These are phyloP conservation scores for Physella acuta DNA, from an alignment of 1,140 invertebrate species.

Conservation along the genomic window DNA sequence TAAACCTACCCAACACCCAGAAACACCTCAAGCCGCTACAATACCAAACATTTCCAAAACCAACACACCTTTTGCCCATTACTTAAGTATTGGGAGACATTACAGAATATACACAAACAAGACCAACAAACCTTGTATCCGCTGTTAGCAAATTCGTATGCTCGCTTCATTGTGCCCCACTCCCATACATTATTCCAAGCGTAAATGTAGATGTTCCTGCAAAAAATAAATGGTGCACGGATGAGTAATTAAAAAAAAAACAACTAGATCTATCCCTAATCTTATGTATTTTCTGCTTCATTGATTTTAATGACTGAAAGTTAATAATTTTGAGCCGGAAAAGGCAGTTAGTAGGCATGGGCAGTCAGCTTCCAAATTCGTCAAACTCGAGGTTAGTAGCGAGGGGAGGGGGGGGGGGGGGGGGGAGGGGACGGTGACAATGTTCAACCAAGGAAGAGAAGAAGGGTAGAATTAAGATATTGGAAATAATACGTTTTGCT, in stretches of 20 bases:
- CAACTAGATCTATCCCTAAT: background rate
- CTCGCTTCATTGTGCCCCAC: constrained; percentile 40
- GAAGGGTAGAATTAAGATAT: too few species aligned
- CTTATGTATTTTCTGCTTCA: background rate
- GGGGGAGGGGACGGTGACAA: too few species aligned
- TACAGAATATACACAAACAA: background rate
- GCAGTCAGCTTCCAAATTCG: too few species aligned
- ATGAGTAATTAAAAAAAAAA: background rate
- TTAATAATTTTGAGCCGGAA: background rate
- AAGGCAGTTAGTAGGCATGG: background rate
- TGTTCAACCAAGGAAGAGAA: too few species aligned
- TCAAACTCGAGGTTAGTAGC: too few species aligned
- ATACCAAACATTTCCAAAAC: too few species aligned
- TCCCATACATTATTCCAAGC: constrained; percentile 55
- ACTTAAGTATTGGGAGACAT: too few species aligned
- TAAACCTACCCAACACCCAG: too few species aligned
- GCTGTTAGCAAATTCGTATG: constrained; percentile 48
- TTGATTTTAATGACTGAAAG: background rate
- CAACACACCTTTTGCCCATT: too few species aligned
- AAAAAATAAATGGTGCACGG: constrained; percentile 28
- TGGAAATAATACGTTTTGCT: too few species aligned
- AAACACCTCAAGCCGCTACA: too few species aligned
- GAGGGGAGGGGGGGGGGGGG: too few species aligned
- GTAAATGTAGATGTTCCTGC: constrained; percentile 35
- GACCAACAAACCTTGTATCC: constrained; percentile 45